These are phyloP conservation scores for Oryzias curvinotus DNA, from an alignment of 2,113 vertebrate genomes.

Conservation along the genomic window DNA sequence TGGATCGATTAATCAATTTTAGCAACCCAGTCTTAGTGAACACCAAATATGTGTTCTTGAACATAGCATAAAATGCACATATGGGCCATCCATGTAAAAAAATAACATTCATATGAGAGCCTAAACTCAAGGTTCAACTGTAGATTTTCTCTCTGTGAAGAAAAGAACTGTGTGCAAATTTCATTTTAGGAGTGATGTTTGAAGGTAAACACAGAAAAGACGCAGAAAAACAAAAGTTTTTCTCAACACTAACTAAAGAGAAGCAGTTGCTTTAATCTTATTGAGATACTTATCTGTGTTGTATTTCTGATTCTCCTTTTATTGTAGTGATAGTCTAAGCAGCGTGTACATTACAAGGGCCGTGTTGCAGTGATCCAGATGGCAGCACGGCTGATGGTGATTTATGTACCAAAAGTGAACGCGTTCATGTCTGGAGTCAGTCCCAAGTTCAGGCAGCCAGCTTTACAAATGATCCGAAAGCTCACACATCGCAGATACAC, in stretches of 20 bases:
- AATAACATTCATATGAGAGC: too few relatives aligned
- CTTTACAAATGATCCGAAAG: constrained; percentile 43
- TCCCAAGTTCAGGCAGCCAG: constrained; percentile 54
- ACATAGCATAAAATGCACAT: too few relatives aligned
- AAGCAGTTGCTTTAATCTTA: constrained; percentile 18
- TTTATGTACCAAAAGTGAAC: constrained; percentile 72
- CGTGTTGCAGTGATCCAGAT: constrained; percentile 72
- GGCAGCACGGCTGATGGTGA: constrained; percentile 73
- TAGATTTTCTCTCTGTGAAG: too few relatives aligned
- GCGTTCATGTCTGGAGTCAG: constrained; percentile 52
- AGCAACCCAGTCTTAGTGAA: too few relatives aligned
- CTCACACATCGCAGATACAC: constrained; percentile 22
- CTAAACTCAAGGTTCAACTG: too few relatives aligned
- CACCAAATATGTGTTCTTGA: too few relatives aligned
- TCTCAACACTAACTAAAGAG: neutral
- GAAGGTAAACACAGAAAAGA: neutral
- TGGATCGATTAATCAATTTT: too few relatives aligned
- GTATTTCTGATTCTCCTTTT: constrained; percentile 42
- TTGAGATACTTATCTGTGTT: constrained; percentile 39
- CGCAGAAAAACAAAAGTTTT: constrained; percentile 2
- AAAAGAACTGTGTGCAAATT: too few relatives aligned
- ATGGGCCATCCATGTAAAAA: too few relatives aligned
- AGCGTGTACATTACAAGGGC: constrained; percentile 66
- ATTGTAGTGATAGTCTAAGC: constrained; percentile 60
- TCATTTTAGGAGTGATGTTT: too few relatives aligned